Percentiles rank a stretch among this genome's conserved stretches.
Evolutionary conservation across 92 coral and sea anemone species (phyloP).

Genomic region (Hydrozoanthus gracilis): DNA sequence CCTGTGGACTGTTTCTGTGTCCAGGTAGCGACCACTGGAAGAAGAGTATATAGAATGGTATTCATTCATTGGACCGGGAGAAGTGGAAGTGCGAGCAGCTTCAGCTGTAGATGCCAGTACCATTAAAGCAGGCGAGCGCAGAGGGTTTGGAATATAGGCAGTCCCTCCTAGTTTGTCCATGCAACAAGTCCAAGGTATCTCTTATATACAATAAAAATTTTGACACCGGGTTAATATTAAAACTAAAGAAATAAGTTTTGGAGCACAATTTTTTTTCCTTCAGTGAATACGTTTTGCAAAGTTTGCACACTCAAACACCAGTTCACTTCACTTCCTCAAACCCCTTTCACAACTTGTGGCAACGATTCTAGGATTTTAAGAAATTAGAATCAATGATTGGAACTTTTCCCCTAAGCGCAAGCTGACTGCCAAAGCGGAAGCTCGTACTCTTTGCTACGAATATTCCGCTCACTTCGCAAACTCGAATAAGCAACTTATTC

Average conservation of each 20-base stretch:
- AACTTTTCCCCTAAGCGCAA: background rate
- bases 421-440: background rate
- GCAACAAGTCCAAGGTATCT: constrained; percentile 50
- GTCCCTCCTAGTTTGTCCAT: constrained; percentile 91
- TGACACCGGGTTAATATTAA: constrained; percentile 44
- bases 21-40: constrained; percentile 81
- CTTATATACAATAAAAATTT: constrained; percentile 42
- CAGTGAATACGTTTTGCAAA: background rate
- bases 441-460: no score
- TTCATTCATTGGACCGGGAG: constrained; percentile 84
- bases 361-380: background rate
- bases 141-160: constrained; percentile 85
- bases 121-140: constrained; percentile 91
- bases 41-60: constrained; percentile 86
- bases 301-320: constrained; percentile 50
- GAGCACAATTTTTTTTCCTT: constrained; percentile 12
- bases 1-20: constrained; percentile 84
- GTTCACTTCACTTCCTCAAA: constrained; percentile 1
- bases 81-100: constrained; percentile 85
- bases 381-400: background rate
- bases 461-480: no score
- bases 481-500: background rate
- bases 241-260: constrained; percentile 38
- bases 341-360: background rate
- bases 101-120: constrained; percentile 93